Conservation (phyloP, 2,888 invertebrate genomes). For the Germaria angustata region DNA sequence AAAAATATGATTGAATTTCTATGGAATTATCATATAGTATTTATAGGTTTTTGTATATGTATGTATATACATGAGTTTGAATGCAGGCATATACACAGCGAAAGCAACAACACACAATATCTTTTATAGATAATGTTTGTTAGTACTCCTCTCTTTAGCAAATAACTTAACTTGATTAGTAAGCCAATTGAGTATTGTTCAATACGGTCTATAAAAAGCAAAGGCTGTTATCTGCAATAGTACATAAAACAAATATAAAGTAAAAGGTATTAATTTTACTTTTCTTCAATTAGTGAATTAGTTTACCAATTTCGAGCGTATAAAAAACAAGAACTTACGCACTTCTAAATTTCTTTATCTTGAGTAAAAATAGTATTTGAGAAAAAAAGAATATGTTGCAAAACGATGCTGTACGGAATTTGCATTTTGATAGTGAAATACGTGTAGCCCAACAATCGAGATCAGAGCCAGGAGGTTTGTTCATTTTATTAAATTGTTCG, state of each 20-base stretch:
- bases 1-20: too few species aligned
- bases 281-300: slow-evolving; percentile 30
- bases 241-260: slow-evolving; percentile 5
- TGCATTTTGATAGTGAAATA: slow-evolving; percentile 79
- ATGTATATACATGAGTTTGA: too few species aligned
- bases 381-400: slow-evolving; percentile 75
- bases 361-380: background rate
- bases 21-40: too few species aligned
- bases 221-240: slow-evolving; percentile 46
- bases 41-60: too few species aligned
- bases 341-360: background rate
- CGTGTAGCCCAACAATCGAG: slow-evolving; percentile 76
- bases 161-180: background rate
- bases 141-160: background rate
- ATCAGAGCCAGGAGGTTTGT: slow-evolving; percentile 75
- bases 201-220: slow-evolving; percentile 19
- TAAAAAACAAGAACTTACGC: slow-evolving; percentile 9
- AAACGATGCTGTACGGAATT: slow-evolving; percentile 77
- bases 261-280: background rate
- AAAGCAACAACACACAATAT: too few species aligned
- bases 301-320: slow-evolving; percentile 41
- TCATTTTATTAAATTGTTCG: background rate
- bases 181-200: background rate
- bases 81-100: too few species aligned
- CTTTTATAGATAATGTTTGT: background rate